Conservation (phyloP, 2,113 vertebrate genomes). For the Aleadryas rufinucha region DNA sequence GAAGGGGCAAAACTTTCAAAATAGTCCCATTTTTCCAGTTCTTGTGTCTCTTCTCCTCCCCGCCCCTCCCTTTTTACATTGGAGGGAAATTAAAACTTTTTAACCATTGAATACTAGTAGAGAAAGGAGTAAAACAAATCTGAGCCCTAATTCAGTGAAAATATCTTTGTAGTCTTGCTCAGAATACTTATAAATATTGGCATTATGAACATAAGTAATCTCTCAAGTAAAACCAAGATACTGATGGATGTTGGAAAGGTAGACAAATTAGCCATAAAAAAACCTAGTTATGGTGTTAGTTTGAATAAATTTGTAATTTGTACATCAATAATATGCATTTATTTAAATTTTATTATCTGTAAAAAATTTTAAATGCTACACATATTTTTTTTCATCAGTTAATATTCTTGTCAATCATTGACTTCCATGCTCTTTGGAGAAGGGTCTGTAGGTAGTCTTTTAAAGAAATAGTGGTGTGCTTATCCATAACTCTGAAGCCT, state of each 20-base stretch:
- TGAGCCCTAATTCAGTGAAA: not conserved
- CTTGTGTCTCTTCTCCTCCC: not conserved
- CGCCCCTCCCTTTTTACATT: rapidly evolving
- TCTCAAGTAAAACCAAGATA: not conserved
- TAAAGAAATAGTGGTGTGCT: not conserved
- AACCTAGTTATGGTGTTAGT: not conserved
- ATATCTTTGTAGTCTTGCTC: not conserved
- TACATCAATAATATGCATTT: not conserved
- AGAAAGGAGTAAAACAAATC: not conserved
- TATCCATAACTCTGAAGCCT: not conserved
- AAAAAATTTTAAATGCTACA: not conserved
- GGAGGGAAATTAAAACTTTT: not conserved
- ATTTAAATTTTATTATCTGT: not conserved
- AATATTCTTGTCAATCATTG: not conserved
- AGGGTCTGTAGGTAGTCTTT: not conserved
- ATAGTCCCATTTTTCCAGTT: not conserved
- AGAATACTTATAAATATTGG: not conserved
- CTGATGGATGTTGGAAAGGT: not conserved
- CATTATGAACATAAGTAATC: not conserved
- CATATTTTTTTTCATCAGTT: not conserved
- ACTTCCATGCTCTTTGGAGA: not conserved
- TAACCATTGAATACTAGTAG: not conserved
- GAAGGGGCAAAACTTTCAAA: not conserved
- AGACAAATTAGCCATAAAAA: not conserved
- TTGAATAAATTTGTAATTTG: not conserved